Evolutionary conservation across 2,797 vertebrate species (phyloP).

Genomic region (Serranus cabrilla): DNA sequence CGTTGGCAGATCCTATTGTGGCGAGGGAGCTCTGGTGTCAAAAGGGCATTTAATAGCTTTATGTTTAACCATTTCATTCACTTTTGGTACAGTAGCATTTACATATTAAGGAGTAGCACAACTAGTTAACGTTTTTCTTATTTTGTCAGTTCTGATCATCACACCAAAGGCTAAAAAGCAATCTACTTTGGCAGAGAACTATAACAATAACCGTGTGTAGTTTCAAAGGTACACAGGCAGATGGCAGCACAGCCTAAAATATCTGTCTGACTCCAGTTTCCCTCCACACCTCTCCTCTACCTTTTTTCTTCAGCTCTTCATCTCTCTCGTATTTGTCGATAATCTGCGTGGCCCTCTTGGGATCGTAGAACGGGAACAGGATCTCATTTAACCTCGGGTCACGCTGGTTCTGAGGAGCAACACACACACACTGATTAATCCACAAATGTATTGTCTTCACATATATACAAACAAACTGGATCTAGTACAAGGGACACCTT

Average conservation of each 20-base stretch:
- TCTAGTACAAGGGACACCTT: neutral
- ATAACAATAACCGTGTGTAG: constrained; percentile 14
- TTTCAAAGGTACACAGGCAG: constrained; percentile 57
- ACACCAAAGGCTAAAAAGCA: neutral
- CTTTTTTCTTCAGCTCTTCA: constrained; percentile 93
- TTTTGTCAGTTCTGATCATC: no score
- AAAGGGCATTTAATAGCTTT: neutral
- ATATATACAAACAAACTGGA: constrained; percentile 17
- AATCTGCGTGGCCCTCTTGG: constrained; percentile 97
- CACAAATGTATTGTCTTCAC: constrained; percentile 4
- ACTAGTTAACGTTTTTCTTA: neutral
- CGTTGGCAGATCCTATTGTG: neutral
- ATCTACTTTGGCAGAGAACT: neutral
- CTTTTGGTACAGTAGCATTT: neutral
- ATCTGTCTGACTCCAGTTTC: neutral
- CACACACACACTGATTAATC: constrained; percentile 32
- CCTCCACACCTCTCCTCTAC: constrained; percentile 77
- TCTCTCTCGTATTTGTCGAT: constrained; percentile 96
- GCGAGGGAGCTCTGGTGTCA: neutral
- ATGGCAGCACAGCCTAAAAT: constrained; percentile 68
- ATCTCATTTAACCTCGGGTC: constrained; percentile 99
- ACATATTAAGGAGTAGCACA: neutral
- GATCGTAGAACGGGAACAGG: constrained; percentile 98
- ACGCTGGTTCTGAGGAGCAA: constrained; percentile 91
- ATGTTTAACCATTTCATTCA: neutral